Evolutionary conservation across 2,888 invertebrate species (phyloP).

Genomic region (Parasteatoda lunata): DNA sequence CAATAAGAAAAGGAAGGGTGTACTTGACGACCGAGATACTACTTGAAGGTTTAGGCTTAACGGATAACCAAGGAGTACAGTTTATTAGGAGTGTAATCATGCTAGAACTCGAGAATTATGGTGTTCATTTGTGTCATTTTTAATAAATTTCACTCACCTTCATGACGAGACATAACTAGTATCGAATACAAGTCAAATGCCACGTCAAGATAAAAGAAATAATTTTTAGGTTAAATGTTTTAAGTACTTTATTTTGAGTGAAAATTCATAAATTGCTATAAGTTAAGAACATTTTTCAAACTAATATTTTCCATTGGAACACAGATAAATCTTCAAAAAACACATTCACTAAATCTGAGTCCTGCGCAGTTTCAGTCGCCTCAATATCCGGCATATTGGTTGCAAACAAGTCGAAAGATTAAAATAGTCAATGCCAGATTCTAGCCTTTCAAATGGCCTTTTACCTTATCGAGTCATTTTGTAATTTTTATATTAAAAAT

Average conservation of each 20-base stretch:
- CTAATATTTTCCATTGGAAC: constrained; percentile 34
- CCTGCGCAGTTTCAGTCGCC: constrained; percentile 68
- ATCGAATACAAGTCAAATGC: constrained; percentile 62
- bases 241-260: constrained; percentile 48
- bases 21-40: neutral
- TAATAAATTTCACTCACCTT: constrained; percentile 76
- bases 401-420: constrained; percentile 65
- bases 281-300: constrained; percentile 53
- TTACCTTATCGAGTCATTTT: constrained; percentile 52
- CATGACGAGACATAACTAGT: constrained; percentile 90
- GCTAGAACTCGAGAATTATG: too few relatives aligned
- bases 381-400: constrained; percentile 68
- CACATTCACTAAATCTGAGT: constrained; percentile 53
- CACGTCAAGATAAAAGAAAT: constrained; percentile 65
- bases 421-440: constrained; percentile 68
- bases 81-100: too few relatives aligned
- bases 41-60: neutral
- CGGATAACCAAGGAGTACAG: neutral
- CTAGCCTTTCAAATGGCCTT: constrained; percentile 9
- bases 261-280: constrained; percentile 58
- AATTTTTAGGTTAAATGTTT: constrained; percentile 36
- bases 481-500: too few relatives aligned
- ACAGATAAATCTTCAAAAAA: constrained; percentile 57
- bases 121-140: neutral
- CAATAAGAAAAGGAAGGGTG: neutral